Percentiles rank a stretch among this genome's conserved stretches.
Evolutionary conservation across 2,888 invertebrate species (phyloP).

Genomic region (Xanthia icteritia): DNA sequence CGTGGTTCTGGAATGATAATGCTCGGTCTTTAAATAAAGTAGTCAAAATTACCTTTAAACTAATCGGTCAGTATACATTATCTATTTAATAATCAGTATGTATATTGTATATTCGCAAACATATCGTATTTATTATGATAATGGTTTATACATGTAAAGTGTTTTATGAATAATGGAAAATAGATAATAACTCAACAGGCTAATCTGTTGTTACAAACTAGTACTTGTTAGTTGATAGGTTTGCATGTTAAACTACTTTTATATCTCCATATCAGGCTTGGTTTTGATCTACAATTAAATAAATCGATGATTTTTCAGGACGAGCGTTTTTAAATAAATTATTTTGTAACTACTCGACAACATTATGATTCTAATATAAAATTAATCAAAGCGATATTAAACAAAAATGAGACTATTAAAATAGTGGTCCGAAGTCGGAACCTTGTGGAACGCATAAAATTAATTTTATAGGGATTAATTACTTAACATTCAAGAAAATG

Average conservation of each 20-base stretch:
- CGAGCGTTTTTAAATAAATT: not conserved
- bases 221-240: slow-evolving; percentile 7
- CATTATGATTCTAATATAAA: not conserved
- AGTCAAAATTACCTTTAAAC: not conserved
- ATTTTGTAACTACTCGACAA: not conserved
- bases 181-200: slow-evolving; percentile 53
- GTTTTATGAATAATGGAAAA: slow-evolving; percentile 59
- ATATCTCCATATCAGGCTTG: not conserved
- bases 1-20: no score
- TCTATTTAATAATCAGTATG: slow-evolving; percentile 34
- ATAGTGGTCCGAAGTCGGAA: not conserved
- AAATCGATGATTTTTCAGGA: not conserved
- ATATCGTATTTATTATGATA: slow-evolving; percentile 55
- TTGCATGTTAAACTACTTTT: not conserved
- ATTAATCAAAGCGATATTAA: not conserved
- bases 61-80: slow-evolving; percentile 8
- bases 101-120: slow-evolving; percentile 32
- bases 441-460: slow-evolving; percentile 4
- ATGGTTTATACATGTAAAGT: slow-evolving; percentile 49
- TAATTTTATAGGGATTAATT: not conserved
- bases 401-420: no score
- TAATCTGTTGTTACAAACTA: slow-evolving; percentile 37
- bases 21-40: slow-evolving; percentile 19
- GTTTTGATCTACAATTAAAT: not conserved
- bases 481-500: not conserved